Evolutionary conservation across 2,113 vertebrate genomes (phyloP), one percentile per base, ranked within the genome.

Genomic region (Microtus oregoni): DNA sequence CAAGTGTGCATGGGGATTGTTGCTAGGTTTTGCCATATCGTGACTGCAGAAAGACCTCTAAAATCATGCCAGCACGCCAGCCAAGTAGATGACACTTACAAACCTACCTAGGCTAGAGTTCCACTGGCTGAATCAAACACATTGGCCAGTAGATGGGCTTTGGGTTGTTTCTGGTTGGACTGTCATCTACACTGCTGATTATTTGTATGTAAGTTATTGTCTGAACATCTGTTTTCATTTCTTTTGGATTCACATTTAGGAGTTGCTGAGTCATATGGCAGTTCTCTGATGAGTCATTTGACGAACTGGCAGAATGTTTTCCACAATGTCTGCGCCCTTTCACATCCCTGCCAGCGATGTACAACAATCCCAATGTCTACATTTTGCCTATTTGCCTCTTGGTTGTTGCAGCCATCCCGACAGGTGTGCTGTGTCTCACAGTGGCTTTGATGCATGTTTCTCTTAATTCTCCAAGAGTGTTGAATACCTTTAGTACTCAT

Each of bases 161-260:
- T 83, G 26, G 9, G 13, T 94, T 75, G 24, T 86, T 92, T 96
- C 83, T 6, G 50, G 11, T 55, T 93, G 79, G 10, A 32, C 75
- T 87, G 7, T 76, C 91, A 86, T 7, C 2, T 78, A 19, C 68
- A 68, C 32, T 94, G 75, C 55, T 41, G 14, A 82, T 96, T 2
- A 44, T 93, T 91, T 38, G 11, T 79, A 15, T 86, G 50, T 30
- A 79, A 86, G 61, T 41, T 96, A 77, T 58, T 86, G 2, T 86
- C 26, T 82, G 32, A 32, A 76, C 28, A 50, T 87, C 35, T 90
- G 85, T 67, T 83, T 86, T 78, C 17, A 28, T 93, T 95, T 96
- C 67, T 96, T 15, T 88, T 63, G 22, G 28, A n/a, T 50, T 9
- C 72, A 78, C 38, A 75, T 38, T 30, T 41, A 73, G 55, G 55